Base-by-base conservation (phyloP, 1,140 invertebrate species). In the Drosophila nannoptera region DNA sequence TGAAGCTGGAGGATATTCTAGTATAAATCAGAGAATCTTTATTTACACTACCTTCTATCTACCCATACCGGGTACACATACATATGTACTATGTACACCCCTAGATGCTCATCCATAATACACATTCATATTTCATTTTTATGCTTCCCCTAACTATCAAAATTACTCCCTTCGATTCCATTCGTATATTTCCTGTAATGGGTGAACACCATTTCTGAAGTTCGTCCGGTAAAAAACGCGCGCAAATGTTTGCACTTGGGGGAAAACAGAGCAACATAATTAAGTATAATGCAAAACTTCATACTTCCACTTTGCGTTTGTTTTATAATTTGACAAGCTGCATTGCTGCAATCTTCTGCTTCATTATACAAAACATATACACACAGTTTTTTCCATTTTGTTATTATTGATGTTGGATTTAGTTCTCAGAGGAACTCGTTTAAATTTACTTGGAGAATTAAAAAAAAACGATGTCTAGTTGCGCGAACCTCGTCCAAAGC, bases 401-500 rank as follows among this genome's bases (percentile, higher is more conserved):
- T 36, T 73, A 43, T 65, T 75, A 45, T 69, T 68, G 45, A 58
- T 50, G 56, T 66, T 42, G 40, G 55, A 36, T 62, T 52, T 22
- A 49, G 63, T 80, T 65, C n/a, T 22, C 40, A 42, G 5, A 4
- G 4, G 31, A 64, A 69, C 40, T 55, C 40, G 40, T 69, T 72
- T 67, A 59, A 65, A 64, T 38, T 71, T 48, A 53, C n/a, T 35
- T 61, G 29, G 61, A 65, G 70, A 48, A 62, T 22, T 22, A 75
- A 83, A 73, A 84, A 78, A 78, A 74, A 74, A 66, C 63, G 60
- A 29, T 33, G 12, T 55, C 59, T 86, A 86, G 71, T 81, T 89
- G 64, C 90, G 87, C 40, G 89, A 87, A 46, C 90, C 90, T 80
- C 90, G 86, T 69, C 90, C 90, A 68, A 91, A 91, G 64, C 90